Conservation (phyloP, 2,113 vertebrate species). For the Urocolius indicus region DNA sequence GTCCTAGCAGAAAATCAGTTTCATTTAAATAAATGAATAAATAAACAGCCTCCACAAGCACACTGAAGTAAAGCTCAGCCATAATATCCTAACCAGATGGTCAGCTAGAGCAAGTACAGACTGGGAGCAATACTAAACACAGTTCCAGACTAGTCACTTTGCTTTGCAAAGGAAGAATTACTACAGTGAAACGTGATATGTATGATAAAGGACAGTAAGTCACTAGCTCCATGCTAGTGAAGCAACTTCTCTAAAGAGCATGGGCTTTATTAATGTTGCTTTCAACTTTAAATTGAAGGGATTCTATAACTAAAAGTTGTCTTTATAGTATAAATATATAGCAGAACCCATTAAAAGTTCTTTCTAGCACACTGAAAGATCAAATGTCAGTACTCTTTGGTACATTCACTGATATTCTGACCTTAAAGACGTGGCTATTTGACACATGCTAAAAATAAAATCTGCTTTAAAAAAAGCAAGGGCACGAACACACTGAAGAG, state of each 20-base stretch:
- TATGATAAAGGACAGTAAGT: background rate
- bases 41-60: background rate
- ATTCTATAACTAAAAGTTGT: background rate
- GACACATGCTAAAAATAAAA: constrained; percentile 30
- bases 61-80: background rate
- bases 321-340: background rate
- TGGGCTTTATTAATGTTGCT: background rate
- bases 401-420: background rate
- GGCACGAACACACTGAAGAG: background rate
- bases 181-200: background rate
- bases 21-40: background rate
- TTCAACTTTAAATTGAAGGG: background rate
- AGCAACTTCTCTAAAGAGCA: background rate
- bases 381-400: background rate
- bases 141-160: background rate
- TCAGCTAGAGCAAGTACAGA: fast-evolving
- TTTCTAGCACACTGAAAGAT: background rate
- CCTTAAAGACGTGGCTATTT: background rate
- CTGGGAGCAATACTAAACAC: background rate
- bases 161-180: background rate
- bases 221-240: background rate
- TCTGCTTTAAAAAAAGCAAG: background rate
- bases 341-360: background rate
- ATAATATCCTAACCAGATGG: background rate
- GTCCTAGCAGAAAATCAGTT: background rate